Conservation (phyloP, 2,113 vertebrate species). For the Grantiella picta region DNA sequence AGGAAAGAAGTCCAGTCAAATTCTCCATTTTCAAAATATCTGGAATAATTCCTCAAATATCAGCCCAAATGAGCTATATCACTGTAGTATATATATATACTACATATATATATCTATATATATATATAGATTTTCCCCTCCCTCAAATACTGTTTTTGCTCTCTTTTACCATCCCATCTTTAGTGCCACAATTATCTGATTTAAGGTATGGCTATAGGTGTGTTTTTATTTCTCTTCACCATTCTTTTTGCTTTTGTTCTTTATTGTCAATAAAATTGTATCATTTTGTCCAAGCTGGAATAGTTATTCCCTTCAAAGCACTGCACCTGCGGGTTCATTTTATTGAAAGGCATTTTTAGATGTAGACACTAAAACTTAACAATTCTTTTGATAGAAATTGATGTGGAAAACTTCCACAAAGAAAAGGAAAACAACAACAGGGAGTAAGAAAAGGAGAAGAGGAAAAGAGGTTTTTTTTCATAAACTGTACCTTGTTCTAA, state of each 20-base stretch:
- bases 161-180: neutral
- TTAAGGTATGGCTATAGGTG: neutral
- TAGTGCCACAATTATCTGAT: neutral
- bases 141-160: neutral
- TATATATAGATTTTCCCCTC: neutral
- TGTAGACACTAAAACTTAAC: neutral
- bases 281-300: neutral
- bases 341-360: conserved; percentile 5
- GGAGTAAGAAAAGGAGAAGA: neutral
- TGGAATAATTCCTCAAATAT: neutral
- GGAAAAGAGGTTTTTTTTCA: neutral
- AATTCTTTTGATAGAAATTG: neutral
- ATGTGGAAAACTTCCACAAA: neutral
- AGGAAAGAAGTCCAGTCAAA: neutral
- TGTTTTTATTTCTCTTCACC: neutral
- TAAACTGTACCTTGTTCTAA: neutral
- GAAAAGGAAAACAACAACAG: neutral
- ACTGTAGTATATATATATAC: too few species aligned
- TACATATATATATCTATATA: too few species aligned
- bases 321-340: neutral
- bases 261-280: neutral
- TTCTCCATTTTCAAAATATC: neutral
- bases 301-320: neutral
- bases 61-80: neutral
- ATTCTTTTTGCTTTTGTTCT: neutral